These are phyloP conservation scores for Zaprionus nigranus DNA, from an alignment of 1,140 invertebrate genomes.

Conservation along the genomic window DNA sequence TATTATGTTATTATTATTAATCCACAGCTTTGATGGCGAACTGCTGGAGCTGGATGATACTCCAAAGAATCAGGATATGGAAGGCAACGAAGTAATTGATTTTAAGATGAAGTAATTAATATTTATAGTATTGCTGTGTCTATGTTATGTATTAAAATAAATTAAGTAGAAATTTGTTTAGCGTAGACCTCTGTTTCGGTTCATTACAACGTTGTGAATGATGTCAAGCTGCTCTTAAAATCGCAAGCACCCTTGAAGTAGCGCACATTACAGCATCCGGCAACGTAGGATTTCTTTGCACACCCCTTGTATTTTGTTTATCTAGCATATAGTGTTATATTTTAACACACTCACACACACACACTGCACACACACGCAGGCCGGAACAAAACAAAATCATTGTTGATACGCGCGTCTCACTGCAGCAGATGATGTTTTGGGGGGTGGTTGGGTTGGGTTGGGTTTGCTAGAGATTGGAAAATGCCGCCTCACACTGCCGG, in stretches of 20 bases:
- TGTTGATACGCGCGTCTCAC: conserved; percentile 61
- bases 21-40: conserved; percentile 74
- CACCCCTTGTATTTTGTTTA: conserved; percentile 77
- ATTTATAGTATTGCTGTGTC: background rate
- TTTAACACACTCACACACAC: conserved; percentile 24
- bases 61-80: conserved; percentile 70
- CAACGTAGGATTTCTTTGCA: conserved; percentile 56
- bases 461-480: conserved; percentile 31
- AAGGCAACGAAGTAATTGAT: conserved; percentile 76
- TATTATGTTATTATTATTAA: background rate
- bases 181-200: background rate
- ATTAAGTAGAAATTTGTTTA: conserved; percentile 10
- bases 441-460: conserved; percentile 39
- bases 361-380: conserved; percentile 23
- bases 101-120: conserved; percentile 24
- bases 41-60: conserved; percentile 66
- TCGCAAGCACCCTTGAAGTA: conserved; percentile 34
- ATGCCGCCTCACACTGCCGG: conserved; percentile 47
- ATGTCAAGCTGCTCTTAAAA: conserved; percentile 23
- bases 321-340: conserved; percentile 65
- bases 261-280: conserved; percentile 53
- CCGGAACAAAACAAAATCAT: conserved; percentile 67
- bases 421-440: conserved; percentile 57
- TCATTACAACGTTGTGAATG: conserved; percentile 7
- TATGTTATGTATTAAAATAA: background rate